Conservation (phyloP, 2,113 vertebrate species). For the Corydoras maculifer region DNA sequence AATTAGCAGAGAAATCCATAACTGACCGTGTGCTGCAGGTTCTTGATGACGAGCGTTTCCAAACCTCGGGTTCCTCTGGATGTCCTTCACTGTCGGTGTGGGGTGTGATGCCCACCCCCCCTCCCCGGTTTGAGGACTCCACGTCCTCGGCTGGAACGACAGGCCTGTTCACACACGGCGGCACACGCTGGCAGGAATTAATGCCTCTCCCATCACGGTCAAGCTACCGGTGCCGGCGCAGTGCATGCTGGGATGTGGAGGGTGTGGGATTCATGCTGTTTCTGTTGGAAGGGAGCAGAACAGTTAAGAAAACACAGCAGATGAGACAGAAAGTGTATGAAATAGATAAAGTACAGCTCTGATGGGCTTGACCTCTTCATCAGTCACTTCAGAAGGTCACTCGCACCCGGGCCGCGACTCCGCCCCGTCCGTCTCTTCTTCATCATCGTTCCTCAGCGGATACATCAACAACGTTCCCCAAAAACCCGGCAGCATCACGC, state of each 20-base stretch:
- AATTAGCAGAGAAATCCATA: too few relatives aligned
- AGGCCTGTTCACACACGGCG: constrained; percentile 18
- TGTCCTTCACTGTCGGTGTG: constrained; percentile 8
- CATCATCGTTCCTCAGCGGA: constrained; percentile 12
- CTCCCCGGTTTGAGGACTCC: not conserved
- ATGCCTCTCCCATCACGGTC: constrained; percentile 21
- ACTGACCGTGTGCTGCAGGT: too few relatives aligned
- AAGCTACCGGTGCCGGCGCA: constrained; percentile 1
- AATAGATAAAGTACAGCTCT: constrained; percentile 28
- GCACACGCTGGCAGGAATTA: constrained; percentile 26
- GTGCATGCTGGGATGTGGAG: constrained; percentile 15
- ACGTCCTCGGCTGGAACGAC: not conserved
- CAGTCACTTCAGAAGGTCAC: constrained; percentile 34
- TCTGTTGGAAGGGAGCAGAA: constrained; percentile 12
- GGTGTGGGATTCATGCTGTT: constrained; percentile 25
- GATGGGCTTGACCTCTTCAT: constrained; percentile 31
- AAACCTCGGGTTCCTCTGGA: not conserved
- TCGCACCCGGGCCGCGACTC: not conserved
- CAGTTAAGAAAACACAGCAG: constrained; percentile 23
- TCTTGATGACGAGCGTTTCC: not conserved
- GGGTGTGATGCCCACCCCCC: not conserved
- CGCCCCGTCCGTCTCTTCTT: not conserved
- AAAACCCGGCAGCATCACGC: too few relatives aligned
- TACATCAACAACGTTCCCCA: not conserved
- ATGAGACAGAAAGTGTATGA: constrained; percentile 21